These are phyloP conservation scores for Phoebastria nigripes DNA, from an alignment of 2,797 vertebrate genomes.

Conservation along the genomic window DNA sequence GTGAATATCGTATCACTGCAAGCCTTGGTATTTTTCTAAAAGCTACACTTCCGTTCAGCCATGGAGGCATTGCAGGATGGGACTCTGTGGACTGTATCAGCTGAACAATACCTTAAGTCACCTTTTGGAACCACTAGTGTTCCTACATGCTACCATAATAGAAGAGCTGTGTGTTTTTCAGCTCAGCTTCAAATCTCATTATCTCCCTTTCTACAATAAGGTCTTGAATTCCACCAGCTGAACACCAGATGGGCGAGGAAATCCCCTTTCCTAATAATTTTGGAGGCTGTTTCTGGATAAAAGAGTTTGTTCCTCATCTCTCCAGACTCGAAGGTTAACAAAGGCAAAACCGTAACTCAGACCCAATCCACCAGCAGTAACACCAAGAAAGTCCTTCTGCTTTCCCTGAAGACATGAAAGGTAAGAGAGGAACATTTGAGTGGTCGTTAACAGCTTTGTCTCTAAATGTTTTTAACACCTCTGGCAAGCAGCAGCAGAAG, in stretches of 20 bases:
- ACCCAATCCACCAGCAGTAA: neutral
- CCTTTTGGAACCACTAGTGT: neutral
- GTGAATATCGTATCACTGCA: neutral
- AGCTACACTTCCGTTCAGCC: neutral
- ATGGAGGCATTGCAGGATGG: accelerated
- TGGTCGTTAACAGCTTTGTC: neutral
- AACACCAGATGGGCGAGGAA: neutral
- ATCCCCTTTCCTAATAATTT: neutral
- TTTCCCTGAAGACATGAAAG: neutral
- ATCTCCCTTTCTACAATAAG: neutral
- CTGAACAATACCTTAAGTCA: neutral
- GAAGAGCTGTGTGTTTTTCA: neutral
- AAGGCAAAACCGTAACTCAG: neutral
- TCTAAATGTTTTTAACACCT: neutral
- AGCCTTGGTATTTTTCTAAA: neutral
- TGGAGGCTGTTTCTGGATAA: neutral
- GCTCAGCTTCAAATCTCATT: neutral
- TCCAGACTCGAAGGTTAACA: neutral
- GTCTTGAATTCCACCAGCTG: neutral
- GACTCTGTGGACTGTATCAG: neutral
- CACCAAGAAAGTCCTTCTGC: neutral
- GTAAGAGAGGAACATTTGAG: neutral
- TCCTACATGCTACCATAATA: neutral
- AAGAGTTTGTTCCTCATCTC: neutral
- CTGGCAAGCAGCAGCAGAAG: neutral